phyloP scores from a whole-genome alignment of 2,797 vertebrate species.

The Buphagus erythrorhynchus region DNA sequence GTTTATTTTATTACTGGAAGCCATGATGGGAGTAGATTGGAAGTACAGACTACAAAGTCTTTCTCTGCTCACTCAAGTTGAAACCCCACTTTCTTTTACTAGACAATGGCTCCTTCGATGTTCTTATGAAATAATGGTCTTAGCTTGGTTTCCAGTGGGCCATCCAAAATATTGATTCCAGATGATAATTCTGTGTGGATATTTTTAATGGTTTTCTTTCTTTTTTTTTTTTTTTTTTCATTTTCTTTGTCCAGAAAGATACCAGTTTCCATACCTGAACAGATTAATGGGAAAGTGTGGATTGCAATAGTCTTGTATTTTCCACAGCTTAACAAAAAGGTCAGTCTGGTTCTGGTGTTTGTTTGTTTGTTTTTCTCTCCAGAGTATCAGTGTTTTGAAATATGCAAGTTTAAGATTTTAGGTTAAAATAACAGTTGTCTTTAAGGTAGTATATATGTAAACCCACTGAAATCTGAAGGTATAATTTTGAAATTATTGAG shows the following conservation, averaged over 20 bases:
- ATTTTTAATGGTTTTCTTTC: neutral
- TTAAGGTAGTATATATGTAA: neutral
- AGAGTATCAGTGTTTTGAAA: neutral
- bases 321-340: neutral
- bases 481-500: neutral
- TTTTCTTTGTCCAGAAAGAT: neutral
- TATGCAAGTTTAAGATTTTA: neutral
- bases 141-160: neutral
- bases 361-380: rapidly evolving
- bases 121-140: neutral
- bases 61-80: neutral
- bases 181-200: neutral
- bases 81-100: neutral
- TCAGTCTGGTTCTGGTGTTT: neutral
- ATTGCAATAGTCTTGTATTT: neutral
- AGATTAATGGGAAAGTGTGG: neutral
- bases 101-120: neutral
- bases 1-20: neutral
- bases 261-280: neutral
- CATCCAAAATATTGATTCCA: neutral
- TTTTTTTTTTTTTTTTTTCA: neutral
- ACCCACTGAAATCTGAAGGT: neutral
- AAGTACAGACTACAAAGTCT: neutral
- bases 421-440: neutral
- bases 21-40: neutral